A percentile compares a stretch with the other conserved stretches of the same genome.
Evolutionary conservation across 1,140 invertebrate species (phyloP).

Genomic region (Drosophila chauvacae): DNA sequence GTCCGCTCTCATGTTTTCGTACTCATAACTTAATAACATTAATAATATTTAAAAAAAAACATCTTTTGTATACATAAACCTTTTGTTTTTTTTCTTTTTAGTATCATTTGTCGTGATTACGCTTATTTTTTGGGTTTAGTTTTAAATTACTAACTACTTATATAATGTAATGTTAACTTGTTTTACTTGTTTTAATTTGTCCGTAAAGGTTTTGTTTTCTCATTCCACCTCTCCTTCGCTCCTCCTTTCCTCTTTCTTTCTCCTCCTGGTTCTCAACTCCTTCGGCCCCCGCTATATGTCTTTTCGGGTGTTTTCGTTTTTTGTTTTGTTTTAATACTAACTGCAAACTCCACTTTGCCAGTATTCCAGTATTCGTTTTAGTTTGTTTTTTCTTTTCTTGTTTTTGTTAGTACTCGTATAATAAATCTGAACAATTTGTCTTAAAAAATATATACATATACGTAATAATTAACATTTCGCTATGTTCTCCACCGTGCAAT

Average conservation of each 20-base stretch:
- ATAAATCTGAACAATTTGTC: conserved; percentile 79
- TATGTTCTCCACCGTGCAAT: conserved; percentile 52
- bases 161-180: conserved; percentile 85
- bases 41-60: conserved; percentile 71
- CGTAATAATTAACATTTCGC: conserved; percentile 82
- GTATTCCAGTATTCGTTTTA: conserved; percentile 30
- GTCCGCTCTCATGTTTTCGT: conserved; percentile 41
- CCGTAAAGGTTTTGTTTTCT: conserved; percentile 71
- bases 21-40: conserved; percentile 77
- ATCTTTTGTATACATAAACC: conserved; percentile 76
- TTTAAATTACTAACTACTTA: conserved; percentile 84
- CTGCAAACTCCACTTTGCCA: conserved; percentile 42
- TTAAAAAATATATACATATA: conserved; percentile 81
- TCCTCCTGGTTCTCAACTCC: conserved; percentile 3
- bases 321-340: conserved; percentile 53
- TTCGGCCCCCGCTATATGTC: conserved; percentile 3
- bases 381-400: conserved; percentile 22
- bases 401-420: conserved; percentile 46
- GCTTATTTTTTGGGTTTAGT: conserved; percentile 65
- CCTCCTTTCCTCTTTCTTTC: conserved; percentile 12
- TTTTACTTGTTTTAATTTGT: conserved; percentile 85
- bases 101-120: conserved; percentile 52
- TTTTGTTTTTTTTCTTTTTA: conserved; percentile 44
- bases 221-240: conserved; percentile 1
- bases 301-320: not conserved